These are phyloP conservation scores for Pissodes strobi DNA, from an alignment of 1,140 invertebrate genomes.

Conservation along the genomic window DNA sequence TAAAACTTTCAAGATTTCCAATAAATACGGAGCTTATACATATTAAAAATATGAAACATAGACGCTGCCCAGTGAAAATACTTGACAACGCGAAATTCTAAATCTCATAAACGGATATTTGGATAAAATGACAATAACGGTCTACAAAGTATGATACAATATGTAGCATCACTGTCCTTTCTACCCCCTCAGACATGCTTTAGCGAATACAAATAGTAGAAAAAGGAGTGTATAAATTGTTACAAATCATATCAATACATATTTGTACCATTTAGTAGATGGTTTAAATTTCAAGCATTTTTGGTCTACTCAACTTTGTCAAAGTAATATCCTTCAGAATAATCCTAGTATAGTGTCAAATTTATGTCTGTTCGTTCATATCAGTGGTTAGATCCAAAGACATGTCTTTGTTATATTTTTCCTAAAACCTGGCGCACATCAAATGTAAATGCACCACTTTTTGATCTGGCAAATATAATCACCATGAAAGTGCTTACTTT, in stretches of 20 bases:
- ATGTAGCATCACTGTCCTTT: constrained; percentile 40
- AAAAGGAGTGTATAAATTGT: constrained; percentile 57
- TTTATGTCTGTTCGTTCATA: no score
- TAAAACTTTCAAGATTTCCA: constrained; percentile 54
- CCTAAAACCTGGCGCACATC: no score
- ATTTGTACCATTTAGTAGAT: constrained; percentile 57
- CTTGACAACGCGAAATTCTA: constrained; percentile 48
- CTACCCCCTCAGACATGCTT: constrained; percentile 27
- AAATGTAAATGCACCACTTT: no score
- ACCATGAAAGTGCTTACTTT: no score
- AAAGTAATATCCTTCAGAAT: constrained; percentile 15
- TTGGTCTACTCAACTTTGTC: constrained; percentile 26
- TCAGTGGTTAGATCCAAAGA: no score
- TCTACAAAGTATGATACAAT: constrained; percentile 54
- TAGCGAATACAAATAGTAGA: constrained; percentile 55
- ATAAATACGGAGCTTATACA: constrained; percentile 53
- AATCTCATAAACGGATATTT: constrained; percentile 53
- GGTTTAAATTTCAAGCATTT: constrained; percentile 41
- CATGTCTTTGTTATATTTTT: no score
- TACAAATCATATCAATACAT: constrained; percentile 57
- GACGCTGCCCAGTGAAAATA: constrained; percentile 44
- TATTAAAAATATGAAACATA: constrained; percentile 53
- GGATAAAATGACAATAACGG: constrained; percentile 49
- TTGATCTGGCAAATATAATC: no score
- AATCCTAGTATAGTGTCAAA: no score